Evolutionary conservation across 1,140 invertebrate species (phyloP), one percentile per base, ranked within the genome.

Genomic region (Diachasma alloeum): DNA sequence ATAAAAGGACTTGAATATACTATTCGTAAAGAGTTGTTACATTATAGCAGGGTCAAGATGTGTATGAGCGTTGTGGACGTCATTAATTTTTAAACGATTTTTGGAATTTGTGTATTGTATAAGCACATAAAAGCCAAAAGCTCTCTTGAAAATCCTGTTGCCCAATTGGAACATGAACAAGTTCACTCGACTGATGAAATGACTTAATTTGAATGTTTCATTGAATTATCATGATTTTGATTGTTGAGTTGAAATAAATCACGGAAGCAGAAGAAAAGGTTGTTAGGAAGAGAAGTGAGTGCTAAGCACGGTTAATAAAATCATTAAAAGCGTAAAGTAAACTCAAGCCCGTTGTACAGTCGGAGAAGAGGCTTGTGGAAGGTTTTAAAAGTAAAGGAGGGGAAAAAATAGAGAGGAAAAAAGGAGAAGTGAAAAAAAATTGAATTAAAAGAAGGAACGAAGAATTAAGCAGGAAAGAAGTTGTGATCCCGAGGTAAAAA

Each of bases 401-500:
- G n/a, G n/a, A 17, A 48, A 67, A 74, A 74, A 67, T 44, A 46
- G 4, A 48, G 46, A 75, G 26, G 11, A 31, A 75, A 37, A 69
- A 36, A 46, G 17, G 39, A 71, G 69, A 71, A 69, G 31, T 63
- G 26, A 71, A 67, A 71, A 75, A 71, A 71, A 68, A 75, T 67
- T 68, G 66, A 36, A 68, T 68, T 37, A 68, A 68, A 68, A 76
- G 31, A 71, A 67, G 69, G 69, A 36, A 70, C 67, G 67, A 69
- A 71, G 53, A 68, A 75, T 67, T 75, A 63, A 42, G 66, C 37
- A 19, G 39, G 13, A 22, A 74, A 66, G 53, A 76, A 76, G 69
- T 76, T 76, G 69, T 72, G 69, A 76, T 76, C 75, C 68, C 69
- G 24, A 66, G 68, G 66, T 59, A 76, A 76, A 76, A 76, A 71